Evolutionary conservation across 2,888 invertebrate genomes (phyloP), one percentile per base, ranked within the genome.

Genomic region (Phanerotoma sp.): DNA sequence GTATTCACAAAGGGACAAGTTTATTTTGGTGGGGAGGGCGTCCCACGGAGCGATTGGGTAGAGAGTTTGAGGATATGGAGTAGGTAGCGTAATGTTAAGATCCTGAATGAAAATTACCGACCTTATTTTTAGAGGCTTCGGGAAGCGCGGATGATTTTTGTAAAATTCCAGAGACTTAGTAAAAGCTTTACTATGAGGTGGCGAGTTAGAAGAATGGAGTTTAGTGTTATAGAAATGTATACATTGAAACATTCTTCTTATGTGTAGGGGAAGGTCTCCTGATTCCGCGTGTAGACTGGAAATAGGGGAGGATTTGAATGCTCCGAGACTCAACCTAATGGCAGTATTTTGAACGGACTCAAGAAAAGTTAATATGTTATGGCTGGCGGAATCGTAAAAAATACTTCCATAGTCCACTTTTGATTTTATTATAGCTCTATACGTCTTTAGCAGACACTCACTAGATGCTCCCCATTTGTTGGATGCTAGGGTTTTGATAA

Each of bases 391-490:
- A 20, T 44, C 22, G 37, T 60, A 58, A 1, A 56, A 16, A 21
- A 56, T 51, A 13, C 47, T 28, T 9, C 55, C 57, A 37, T 61
- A 61, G 30, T 59, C 57, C 20, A 61, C 32, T 52, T 58, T 59
- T 18, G 61, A 50, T 22, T 51, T 28, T 22, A 61, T 51, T 3
- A 57, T 9, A n/a, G 57, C 56, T 42, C 40, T 58, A 44, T 63
- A 63, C 9, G 58, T 51, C 7, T 38, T 32, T 1, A 45, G 4
- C 9, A 55, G 49, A 7, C 44, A 50, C 3, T 45, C 9, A 7
- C 21, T 13, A 20, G 55, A 51, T 1, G 45, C 48, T 25, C 58
- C 54, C 49, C 52, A 55, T 5, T 58, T 55, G 11, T 35, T 51
- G 1, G 47, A 44, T 1, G 54, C 20, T 15, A 54, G 18, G 3